Conservation (phyloP, 1,140 invertebrate species). For the Formica selysi region DNA sequence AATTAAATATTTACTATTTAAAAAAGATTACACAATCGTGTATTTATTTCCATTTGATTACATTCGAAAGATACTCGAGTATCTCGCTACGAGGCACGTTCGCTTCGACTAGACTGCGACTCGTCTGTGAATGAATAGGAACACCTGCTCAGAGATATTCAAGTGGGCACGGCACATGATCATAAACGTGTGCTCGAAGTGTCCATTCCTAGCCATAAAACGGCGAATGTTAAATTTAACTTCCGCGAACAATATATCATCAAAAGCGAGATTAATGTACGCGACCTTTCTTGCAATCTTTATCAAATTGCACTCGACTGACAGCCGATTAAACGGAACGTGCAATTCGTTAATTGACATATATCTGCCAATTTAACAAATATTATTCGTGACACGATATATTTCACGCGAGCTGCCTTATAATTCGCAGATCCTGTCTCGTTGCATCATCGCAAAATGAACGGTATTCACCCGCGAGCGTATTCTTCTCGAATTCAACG, state of each 20-base stretch:
- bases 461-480: neutral
- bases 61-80: neutral
- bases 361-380: neutral
- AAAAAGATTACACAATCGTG: neutral
- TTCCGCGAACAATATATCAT: constrained; percentile 1
- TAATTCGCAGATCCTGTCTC: neutral
- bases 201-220: constrained; percentile 20
- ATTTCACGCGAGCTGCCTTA: neutral
- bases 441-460: constrained; percentile 19
- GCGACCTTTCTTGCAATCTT: neutral
- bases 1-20: neutral
- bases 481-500: constrained; percentile 27
- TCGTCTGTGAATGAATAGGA: constrained; percentile 64
- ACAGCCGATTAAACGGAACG: neutral
- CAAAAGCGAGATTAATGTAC: constrained; percentile 33
- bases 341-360: neutral
- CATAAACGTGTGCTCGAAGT: constrained; percentile 42
- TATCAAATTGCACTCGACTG: neutral
- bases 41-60: neutral
- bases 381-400: neutral
- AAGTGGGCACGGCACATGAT: constrained; percentile 36
- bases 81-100: constrained; percentile 3
- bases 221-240: neutral
- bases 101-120: constrained; percentile 35
- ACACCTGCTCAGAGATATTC: constrained; percentile 67